A percentile compares a stretch with the other conserved stretches of the same genome.
phyloP scores from a whole-genome alignment of 2,888 invertebrate species.

The Horisme vitalbata region DNA sequence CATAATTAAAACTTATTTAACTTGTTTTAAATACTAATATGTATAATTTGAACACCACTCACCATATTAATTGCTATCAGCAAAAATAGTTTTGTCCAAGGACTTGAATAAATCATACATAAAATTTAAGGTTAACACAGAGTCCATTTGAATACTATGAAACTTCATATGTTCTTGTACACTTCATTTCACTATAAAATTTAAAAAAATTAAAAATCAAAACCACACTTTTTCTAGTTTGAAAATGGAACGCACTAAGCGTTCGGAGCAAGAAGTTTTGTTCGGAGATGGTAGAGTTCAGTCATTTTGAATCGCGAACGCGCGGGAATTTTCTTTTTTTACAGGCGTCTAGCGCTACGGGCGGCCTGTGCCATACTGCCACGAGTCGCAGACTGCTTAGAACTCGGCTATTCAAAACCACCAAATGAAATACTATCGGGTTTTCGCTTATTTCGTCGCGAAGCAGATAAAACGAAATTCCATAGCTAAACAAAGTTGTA shows the following conservation, averaged over 20 bases:
- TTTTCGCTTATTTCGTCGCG: conserved; percentile 47
- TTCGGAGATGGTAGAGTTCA: not conserved
- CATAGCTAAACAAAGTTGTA: conserved; percentile 10
- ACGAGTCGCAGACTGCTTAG: conserved; percentile 11
- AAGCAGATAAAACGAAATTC: conserved; percentile 25
- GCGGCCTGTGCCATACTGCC: conserved; percentile 55
- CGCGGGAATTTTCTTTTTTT: conserved; percentile 43
- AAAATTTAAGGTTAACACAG: conserved; percentile 71
- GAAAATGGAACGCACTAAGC: not conserved
- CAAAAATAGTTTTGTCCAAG: conserved; percentile 78
- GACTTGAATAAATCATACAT: conserved; percentile 82
- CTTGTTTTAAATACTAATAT: not conserved
- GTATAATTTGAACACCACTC: conserved; percentile 43
- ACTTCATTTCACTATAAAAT: conserved; percentile 17
- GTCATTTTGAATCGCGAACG: conserved; percentile 43
- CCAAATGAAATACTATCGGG: conserved; percentile 49
- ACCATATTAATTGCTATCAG: conserved; percentile 80
- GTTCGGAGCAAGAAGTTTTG: too few relatives aligned
- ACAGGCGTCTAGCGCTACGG: conserved; percentile 52
- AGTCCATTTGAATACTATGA: conserved; percentile 67
- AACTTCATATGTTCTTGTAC: conserved; percentile 50
- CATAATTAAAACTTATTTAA: too few relatives aligned
- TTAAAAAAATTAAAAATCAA: conserved; percentile 14
- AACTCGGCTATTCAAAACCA: conserved; percentile 30
- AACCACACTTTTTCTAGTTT: not conserved